Conservation (phyloP, 2,888 invertebrate species). For the Pterostichus niger region DNA sequence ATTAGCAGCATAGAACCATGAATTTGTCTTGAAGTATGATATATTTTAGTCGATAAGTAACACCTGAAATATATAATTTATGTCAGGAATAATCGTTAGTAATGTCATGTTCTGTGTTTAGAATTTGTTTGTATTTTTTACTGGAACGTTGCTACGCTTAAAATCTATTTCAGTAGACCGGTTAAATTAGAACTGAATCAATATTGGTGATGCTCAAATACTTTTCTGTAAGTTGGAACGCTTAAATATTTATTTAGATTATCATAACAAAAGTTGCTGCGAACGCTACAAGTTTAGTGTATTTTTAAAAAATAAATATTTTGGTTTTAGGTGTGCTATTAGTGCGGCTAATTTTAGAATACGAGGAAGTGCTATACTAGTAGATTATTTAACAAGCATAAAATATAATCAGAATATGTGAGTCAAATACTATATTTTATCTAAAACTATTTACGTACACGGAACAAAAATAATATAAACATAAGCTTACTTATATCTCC, state of each 20-base stretch:
- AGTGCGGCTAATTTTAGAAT: too few species aligned
- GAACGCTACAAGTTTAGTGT: too few species aligned
- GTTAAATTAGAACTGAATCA: conserved; percentile 9
- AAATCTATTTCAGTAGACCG: conserved; percentile 6
- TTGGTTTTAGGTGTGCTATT: too few species aligned
- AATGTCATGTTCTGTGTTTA: not conserved
- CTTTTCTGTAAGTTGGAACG: not conserved
- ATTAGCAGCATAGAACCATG: not conserved
- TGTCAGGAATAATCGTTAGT: conserved; percentile 5
- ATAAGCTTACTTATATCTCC: too few species aligned
- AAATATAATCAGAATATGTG: too few species aligned
- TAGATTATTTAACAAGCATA: too few species aligned
- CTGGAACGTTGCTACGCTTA: conserved; percentile 8
- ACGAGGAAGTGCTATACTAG: too few species aligned
- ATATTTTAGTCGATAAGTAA: conserved; percentile 13
- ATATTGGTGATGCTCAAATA: conserved; percentile 20
- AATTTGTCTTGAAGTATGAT: conserved; percentile 11
- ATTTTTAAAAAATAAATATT: too few species aligned
- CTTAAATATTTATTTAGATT: conserved; percentile 23
- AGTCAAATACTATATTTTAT: too few species aligned
- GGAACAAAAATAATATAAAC: too few species aligned
- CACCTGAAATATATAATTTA: conserved; percentile 42
- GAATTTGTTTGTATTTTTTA: conserved; percentile 21
- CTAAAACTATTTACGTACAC: too few species aligned
- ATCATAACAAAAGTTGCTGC: not conserved